Base-by-base conservation (phyloP, 2,888 invertebrate species). In the Lampropteryx suffumata region DNA sequence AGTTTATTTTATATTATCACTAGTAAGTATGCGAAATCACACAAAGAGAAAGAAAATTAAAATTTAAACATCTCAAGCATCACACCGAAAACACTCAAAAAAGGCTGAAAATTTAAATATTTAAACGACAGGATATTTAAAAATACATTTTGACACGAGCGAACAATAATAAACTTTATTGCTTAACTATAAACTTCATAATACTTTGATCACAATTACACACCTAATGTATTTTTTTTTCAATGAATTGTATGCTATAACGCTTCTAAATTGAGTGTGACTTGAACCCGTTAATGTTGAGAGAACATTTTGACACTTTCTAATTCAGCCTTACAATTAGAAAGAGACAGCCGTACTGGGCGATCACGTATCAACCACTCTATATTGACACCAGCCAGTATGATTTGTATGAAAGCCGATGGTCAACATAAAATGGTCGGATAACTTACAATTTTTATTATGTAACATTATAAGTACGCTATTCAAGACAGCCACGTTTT, bases 271-370 rank as follows among this genome's bases (percentile, higher is more conserved):
- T 57, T 53, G 58, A 54, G 53, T 57, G 51, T 47, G 46, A 13
- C 33, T 55, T 35, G 42, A 45, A 59, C 48, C 52, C 51, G 47
- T 54, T 49, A 40, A 53, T 34, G 48, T 51, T 57, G 54, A 50
- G 50, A 54, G 49, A 50, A 59, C 58, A 57, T 57, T 76, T 79
- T 79, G 83, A 82, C 83, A 83, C 83, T 89, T 87, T 86, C 89
- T 86, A 88, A 89, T 80, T 81, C 89, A 89, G 90, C 90, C 90
- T 89, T 88, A 78, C 69, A 79, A 87, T 89, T 86, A 89, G 89
- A 89, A 89, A 89, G 84, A 77, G 79, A 74, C 79, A 79, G 78
- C 61, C 59, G 71, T 63, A 52, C 67, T 62, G 77, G 81, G 83
- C 85, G 84, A 82, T 64, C 83, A 83, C 84, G 78, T 34, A 26